A percentile compares a stretch with the other conserved stretches of the same genome.
phyloP scores from a whole-genome alignment of 2,888 invertebrate genomes.

The Amphimallon solstitiale region DNA sequence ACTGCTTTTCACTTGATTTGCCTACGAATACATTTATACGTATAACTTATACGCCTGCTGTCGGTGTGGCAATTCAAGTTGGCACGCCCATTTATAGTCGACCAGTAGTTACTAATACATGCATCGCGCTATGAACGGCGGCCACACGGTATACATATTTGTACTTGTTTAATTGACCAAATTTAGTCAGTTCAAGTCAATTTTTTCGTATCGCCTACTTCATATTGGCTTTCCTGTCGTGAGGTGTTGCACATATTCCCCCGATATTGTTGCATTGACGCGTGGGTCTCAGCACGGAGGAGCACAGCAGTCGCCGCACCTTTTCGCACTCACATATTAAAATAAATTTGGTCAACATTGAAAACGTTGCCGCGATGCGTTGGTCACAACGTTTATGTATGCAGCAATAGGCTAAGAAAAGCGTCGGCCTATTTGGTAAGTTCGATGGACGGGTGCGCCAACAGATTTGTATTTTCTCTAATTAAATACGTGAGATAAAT shows the following conservation, averaged over 20 bases:
- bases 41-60: too few relatives aligned
- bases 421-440: not conserved
- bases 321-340: conserved; percentile 1
- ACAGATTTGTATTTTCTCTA: too few relatives aligned
- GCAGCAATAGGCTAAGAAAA: not conserved
- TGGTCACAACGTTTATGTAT: conserved; percentile 8
- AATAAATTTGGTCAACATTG: conserved; percentile 11
- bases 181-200: conserved; percentile 43
- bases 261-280: conserved; percentile 24
- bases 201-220: conserved; percentile 41
- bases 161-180: conserved; percentile 37
- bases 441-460: too few relatives aligned
- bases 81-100: too few relatives aligned
- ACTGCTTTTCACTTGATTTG: too few relatives aligned
- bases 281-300: conserved; percentile 12
- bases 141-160: too few relatives aligned
- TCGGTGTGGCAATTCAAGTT: too few relatives aligned
- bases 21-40: too few relatives aligned
- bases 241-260: conserved; percentile 26
- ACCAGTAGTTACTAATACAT: too few relatives aligned
- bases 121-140: too few relatives aligned
- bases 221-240: conserved; percentile 19
- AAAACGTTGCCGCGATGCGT: not conserved
- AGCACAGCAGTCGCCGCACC: conserved; percentile 21
- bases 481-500: too few relatives aligned